A percentile compares a stretch with the other conserved stretches of the same genome.
Conservation (phyloP, 1,140 invertebrate species). For the Acromyrmex heyeri region DNA sequence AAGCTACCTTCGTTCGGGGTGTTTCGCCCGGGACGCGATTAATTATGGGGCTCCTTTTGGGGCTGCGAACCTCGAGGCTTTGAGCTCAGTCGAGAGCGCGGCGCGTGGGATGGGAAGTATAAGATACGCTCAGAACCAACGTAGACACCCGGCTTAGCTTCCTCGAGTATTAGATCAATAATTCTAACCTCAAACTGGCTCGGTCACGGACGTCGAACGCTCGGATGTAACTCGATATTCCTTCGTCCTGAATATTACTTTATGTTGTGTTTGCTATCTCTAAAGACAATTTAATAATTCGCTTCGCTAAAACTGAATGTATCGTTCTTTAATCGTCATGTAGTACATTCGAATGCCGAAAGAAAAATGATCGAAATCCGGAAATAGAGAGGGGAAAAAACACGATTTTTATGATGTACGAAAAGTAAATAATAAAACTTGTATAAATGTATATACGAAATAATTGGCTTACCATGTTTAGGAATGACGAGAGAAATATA, state of each 20-base stretch:
- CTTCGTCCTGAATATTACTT: slow-evolving; percentile 67
- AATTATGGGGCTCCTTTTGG: slow-evolving; percentile 85
- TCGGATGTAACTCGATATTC: slow-evolving; percentile 78
- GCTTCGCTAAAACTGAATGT: slow-evolving; percentile 46
- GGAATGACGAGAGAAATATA: not conserved
- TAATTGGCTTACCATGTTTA: slow-evolving; percentile 30
- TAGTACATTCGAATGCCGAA: not conserved
- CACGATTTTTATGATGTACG: not conserved
- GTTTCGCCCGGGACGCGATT: slow-evolving; percentile 83
- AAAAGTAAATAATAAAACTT: not conserved
- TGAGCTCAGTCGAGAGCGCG: slow-evolving; percentile 82
- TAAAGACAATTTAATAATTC: slow-evolving; percentile 64
- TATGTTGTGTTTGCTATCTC: slow-evolving; percentile 2
- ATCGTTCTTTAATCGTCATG: slow-evolving; percentile 45
- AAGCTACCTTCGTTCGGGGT: slow-evolving; percentile 74
- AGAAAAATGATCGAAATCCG: not conserved
- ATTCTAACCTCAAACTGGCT: slow-evolving; percentile 84
- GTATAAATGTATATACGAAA: slow-evolving; percentile 24
- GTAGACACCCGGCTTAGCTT: slow-evolving; percentile 84
- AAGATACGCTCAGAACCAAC: slow-evolving; percentile 83
- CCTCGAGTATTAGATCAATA: slow-evolving; percentile 87
- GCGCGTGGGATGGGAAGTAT: slow-evolving; percentile 78
- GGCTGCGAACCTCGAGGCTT: slow-evolving; percentile 81
- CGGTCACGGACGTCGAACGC: slow-evolving; percentile 72
- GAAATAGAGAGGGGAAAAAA: not conserved